Base-by-base conservation (phyloP, 2,888 invertebrate genomes). In the Sinhomidia bicolor region DNA sequence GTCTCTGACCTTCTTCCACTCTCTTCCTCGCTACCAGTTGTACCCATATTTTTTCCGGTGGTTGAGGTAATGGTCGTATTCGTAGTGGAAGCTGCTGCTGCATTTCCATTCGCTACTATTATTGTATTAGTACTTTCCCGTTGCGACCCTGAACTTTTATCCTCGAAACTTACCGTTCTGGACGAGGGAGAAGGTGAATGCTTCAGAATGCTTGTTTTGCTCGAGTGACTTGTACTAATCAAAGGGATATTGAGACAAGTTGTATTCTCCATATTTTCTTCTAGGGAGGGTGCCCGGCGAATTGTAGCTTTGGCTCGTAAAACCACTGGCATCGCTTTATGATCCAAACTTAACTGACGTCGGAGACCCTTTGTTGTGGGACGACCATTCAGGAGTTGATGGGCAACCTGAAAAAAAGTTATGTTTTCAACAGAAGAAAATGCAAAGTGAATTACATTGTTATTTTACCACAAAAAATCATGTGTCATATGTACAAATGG, bases 341-440 rank as follows among this genome's bases (percentile, higher is more conserved):
- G 95, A 93, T 96, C 96, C 86, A 96, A 93, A 93, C 96, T 96
- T 92, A 96, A 96, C 93, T 96, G 96, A 60, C 96, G 94, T 54
- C 92, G 90, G 1, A 92, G 91, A 20, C 92, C 92, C 89, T 90
- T 91, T 54, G 90, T 89, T 65, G 91, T 90, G 14, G 92, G 92
- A 17, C 91, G 89, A 32, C 92, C 92, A 88, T 91, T 92, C 57
- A 92, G 89, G 7, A 92, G 80, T 74, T 92, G 92, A 90, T 92
- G 91, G 17, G 92, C 92, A 62, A 92, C 91, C 92, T 92, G 82
- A 23, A 81, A 68, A 74, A 26, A 10, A 1, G 29, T 76, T 1
- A 47, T 76, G 23, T 62, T 54, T 65, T 65, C n/a, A n/a, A n/a
- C n/a, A n/a, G n/a, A n/a, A n/a, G n/a, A n/a, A n/a, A n/a, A n/a